phyloP scores from a whole-genome alignment of 2,797 vertebrate genomes.

The Cyprinella venusta region DNA sequence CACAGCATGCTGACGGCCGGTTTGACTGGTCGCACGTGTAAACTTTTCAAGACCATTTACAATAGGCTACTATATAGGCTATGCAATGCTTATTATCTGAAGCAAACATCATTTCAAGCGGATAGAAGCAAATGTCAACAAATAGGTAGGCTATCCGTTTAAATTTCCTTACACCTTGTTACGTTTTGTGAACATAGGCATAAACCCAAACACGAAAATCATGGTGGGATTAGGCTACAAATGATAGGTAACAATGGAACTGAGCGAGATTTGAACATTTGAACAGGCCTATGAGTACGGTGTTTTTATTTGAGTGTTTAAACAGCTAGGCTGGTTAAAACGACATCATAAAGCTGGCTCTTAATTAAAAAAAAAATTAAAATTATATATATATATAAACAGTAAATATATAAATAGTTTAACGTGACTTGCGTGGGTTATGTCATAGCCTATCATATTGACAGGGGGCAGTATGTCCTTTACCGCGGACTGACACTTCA shows the following conservation, averaged over 20 bases:
- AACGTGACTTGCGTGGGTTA: not conserved
- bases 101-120: not conserved
- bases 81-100: not conserved
- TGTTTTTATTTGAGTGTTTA: not conserved
- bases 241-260: not conserved
- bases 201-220: not conserved
- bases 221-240: not conserved
- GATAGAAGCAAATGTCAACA: not conserved
- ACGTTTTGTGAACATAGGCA: not conserved
- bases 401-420: not conserved
- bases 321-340: not conserved
- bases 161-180: not conserved
- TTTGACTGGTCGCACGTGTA: constrained; percentile 32
- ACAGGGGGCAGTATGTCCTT: constrained; percentile 45
- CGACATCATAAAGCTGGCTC: not conserved
- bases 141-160: not conserved
- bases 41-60: not conserved
- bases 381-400: too few relatives aligned
- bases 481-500: not conserved
- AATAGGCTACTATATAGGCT: not conserved
- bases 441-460: constrained; percentile 3
- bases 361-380: too few relatives aligned
- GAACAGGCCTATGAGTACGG: not conserved
- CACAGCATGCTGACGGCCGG: not conserved
- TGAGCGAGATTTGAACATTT: not conserved